phyloP scores from a whole-genome alignment of 2,888 invertebrate species.

The Patella depressa region DNA sequence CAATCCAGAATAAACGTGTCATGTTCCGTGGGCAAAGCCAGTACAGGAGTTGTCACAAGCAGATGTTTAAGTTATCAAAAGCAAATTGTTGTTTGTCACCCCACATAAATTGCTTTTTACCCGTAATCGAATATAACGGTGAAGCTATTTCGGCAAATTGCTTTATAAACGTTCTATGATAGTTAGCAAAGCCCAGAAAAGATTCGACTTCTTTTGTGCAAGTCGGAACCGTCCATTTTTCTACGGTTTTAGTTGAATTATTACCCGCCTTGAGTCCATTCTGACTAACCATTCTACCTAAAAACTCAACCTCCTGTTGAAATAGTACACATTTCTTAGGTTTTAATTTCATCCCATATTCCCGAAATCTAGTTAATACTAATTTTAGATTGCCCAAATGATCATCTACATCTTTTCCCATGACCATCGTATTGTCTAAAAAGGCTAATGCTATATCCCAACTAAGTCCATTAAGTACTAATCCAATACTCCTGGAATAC shows the following conservation, averaged over 20 bases:
- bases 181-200: not conserved
- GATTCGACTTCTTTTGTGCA: too few relatives aligned
- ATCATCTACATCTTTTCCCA: slow-evolving; percentile 3
- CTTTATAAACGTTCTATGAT: not conserved
- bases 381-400: slow-evolving; percentile 15
- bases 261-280: not conserved
- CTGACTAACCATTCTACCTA: slow-evolving; percentile 10
- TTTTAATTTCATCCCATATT: not conserved
- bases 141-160: slow-evolving; percentile 12
- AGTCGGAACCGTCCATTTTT: too few relatives aligned
- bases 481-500: not conserved
- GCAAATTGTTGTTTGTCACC: slow-evolving; percentile 16
- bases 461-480: not conserved
- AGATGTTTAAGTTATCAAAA: slow-evolving; percentile 16
- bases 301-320: not conserved
- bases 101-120: slow-evolving; percentile 31
- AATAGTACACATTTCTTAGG: not conserved
- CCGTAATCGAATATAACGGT: slow-evolving; percentile 28
- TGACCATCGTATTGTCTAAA: slow-evolving; percentile 12
- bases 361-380: not conserved
- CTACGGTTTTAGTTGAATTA: too few relatives aligned
- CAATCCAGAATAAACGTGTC: slow-evolving; percentile 35
- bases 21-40: slow-evolving; percentile 23
- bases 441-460: slow-evolving; percentile 16
- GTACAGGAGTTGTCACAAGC: slow-evolving; percentile 21